A percentile compares a stretch with the other conserved stretches of the same genome.
Conservation (phyloP, 2,888 invertebrate species). For the Pterostichus madidus region DNA sequence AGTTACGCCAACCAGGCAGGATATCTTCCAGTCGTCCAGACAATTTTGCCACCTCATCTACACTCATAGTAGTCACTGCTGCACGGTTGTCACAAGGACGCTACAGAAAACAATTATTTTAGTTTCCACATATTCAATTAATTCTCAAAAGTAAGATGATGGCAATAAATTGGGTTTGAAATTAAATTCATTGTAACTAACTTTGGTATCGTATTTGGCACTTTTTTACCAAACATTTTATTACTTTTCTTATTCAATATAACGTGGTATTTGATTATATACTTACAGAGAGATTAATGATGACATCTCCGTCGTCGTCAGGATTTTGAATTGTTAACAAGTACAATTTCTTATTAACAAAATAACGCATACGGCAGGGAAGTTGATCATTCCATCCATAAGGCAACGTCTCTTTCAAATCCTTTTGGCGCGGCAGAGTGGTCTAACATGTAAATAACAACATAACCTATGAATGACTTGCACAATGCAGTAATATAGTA, state of each 20-base stretch:
- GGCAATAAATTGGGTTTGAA: no score
- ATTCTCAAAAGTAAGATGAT: no score
- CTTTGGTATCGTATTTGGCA: no score
- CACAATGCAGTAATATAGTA: not conserved
- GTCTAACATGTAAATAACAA: conserved; percentile 38
- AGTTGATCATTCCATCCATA: conserved; percentile 29
- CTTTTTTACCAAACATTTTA: no score
- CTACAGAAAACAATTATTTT: conserved; percentile 1
- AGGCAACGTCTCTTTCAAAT: conserved; percentile 16
- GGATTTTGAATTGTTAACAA: not conserved
- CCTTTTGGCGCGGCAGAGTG: not conserved
- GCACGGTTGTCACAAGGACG: not conserved
- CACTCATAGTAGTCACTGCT: not conserved
- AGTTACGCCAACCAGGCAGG: not conserved
- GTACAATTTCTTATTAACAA: conserved; percentile 29
- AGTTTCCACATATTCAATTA: no score
- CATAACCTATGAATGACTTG: conserved; percentile 55
- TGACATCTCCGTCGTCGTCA: conserved; percentile 23
- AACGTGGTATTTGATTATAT: not conserved
- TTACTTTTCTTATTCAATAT: no score
- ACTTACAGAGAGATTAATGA: conserved; percentile 25
- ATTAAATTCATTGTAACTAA: no score
- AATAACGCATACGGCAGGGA: conserved; percentile 25
- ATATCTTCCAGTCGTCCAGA: not conserved
- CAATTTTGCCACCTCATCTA: not conserved